Evolutionary conservation across 2,797 vertebrate species (phyloP), one percentile per base, ranked within the genome.

Genomic region (Potorous gilbertii): DNA sequence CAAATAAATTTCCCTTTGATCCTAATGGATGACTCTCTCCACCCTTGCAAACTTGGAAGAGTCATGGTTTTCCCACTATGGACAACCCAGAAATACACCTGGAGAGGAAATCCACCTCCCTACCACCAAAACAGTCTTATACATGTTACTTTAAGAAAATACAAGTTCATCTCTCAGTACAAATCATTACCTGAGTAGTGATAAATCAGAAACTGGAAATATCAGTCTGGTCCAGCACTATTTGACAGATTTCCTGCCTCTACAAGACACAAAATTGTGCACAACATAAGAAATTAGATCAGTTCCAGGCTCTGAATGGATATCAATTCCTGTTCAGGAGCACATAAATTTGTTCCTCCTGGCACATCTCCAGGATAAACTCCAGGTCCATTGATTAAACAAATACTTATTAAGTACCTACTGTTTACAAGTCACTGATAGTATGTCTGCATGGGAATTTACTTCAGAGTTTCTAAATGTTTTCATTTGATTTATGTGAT

Each of bases 81-180:
- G 52, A 90, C 31, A 90, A n/a, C 29, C 11, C 11, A 18, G 50
- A 52, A 81, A 13, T 34, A 90, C 24, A 56, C 50, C 1, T 0
- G 16, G 56, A 24, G 34, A 62, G 52, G n/a, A 91, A 56, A 4
- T 40, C 21, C 89, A 2, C 34, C 54, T 89, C 92, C 93, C 92
- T 62, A 52, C 93, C 62, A 90, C 66, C 54, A 55, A 18, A 92
- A 40, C 0, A 55, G 40, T 8, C 40, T 87, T 50, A 50, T 87
- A 90, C 31, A 62, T 57, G n/a, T 14, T n/a, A 0, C 28, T n/a
- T 92, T 95, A 81, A 92, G 87, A 93, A 95, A 95, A 62, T 5
- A 31, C 0, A 52, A 96, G 46, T 52, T 56, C 62, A 91, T 87
- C 92, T 91, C 52, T 55, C 87, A 6, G 74, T 46, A 90, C 56